Percentiles rank a stretch among this genome's conserved stretches.
Evolutionary conservation across 1,140 invertebrate genomes (phyloP).

Genomic region (Temnothorax curvispinosus): DNA sequence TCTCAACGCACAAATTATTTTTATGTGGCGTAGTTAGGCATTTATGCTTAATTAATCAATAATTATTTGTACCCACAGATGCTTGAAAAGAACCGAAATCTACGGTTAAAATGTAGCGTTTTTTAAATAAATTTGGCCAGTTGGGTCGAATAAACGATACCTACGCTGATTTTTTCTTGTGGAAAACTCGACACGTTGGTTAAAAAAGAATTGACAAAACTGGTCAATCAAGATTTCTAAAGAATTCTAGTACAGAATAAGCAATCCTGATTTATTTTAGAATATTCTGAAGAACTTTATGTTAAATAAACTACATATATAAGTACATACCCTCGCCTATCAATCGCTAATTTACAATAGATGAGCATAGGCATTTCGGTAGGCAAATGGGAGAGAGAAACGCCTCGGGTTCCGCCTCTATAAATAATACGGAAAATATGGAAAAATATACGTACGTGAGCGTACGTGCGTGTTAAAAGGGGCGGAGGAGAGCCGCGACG

Average conservation of each 20-base stretch:
- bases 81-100: no score
- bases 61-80: no score
- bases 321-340: not conserved
- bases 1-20: no score
- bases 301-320: not conserved
- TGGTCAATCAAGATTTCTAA: not conserved
- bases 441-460: slow-evolving; percentile 38
- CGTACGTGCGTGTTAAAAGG: slow-evolving; percentile 31
- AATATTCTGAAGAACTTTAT: not conserved
- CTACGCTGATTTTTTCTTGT: not conserved
- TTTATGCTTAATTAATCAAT: no score
- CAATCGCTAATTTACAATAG: not conserved
- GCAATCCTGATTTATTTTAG: no score
- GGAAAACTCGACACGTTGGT: not conserved
- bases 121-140: no score
- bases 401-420: slow-evolving; percentile 45
- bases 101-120: no score
- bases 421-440: slow-evolving; percentile 53
- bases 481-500: slow-evolving; percentile 61
- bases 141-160: no score
- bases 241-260: not conserved
- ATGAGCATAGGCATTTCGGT: slow-evolving; percentile 61
- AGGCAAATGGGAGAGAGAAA: slow-evolving; percentile 61
- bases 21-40: no score
- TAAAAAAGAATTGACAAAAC: not conserved